phyloP scores from a whole-genome alignment of 1,140 invertebrate species.

The Varroa destructor region DNA sequence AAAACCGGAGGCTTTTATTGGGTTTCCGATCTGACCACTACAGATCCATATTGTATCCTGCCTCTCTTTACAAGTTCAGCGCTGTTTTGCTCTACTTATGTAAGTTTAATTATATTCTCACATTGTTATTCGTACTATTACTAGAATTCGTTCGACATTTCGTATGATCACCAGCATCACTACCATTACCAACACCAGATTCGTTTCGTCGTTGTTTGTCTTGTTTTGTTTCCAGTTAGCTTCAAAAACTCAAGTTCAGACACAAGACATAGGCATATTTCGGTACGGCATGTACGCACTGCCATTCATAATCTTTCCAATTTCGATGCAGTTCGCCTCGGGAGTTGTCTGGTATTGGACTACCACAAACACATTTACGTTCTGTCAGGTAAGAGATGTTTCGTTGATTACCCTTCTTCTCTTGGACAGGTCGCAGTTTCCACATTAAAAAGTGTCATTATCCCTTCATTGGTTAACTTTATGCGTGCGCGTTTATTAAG shows the following conservation, averaged over 20 bases:
- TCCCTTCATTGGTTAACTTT: too few relatives aligned
- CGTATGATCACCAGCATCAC: neutral
- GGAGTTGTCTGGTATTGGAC: slow-evolving; percentile 78
- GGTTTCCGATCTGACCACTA: slow-evolving; percentile 76
- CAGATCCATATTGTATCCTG: slow-evolving; percentile 73
- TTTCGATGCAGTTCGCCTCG: slow-evolving; percentile 35
- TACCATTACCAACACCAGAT: too few relatives aligned
- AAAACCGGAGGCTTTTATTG: slow-evolving; percentile 69
- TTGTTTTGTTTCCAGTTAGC: neutral
- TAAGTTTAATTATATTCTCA: slow-evolving; percentile 36
- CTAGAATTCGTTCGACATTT: neutral
- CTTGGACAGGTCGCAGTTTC: too few relatives aligned
- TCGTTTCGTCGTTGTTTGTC: too few relatives aligned
- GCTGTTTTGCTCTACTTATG: slow-evolving; percentile 63
- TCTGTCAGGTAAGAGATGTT: slow-evolving; percentile 52
- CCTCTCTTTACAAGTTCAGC: slow-evolving; percentile 70
- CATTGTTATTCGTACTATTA: neutral
- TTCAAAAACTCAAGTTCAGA: neutral
- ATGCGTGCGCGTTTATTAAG: too few relatives aligned
- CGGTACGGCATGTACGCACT: neutral
- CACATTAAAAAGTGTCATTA: too few relatives aligned
- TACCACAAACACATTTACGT: slow-evolving; percentile 66
- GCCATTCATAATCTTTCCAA: slow-evolving; percentile 31
- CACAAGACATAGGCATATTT: neutral
- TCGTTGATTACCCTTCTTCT: too few relatives aligned